Conservation (phyloP, 37 sponge, comb jelly and placozoan species). For the Dysidea cf. avara region DNA sequence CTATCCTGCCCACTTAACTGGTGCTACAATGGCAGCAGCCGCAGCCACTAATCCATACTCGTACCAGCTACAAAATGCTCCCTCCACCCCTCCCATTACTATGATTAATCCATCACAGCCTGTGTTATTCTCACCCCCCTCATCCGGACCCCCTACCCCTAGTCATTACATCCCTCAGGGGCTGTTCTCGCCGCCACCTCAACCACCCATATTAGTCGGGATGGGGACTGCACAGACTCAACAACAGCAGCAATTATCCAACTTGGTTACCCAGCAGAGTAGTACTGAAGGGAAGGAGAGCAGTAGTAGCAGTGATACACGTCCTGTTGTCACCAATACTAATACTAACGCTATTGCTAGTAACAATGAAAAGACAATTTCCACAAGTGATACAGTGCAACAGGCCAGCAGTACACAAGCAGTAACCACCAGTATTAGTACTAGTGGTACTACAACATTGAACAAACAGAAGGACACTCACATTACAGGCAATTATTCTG, state of each 20-base stretch:
- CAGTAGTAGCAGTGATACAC: background rate
- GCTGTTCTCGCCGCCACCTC: slow-evolving; percentile 33
- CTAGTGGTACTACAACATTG: background rate
- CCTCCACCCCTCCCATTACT: slow-evolving; percentile 6
- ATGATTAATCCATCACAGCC: slow-evolving; percentile 2
- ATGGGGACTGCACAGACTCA: background rate
- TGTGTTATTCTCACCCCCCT: background rate
- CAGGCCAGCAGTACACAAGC: background rate
- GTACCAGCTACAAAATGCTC: background rate
- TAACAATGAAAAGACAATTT: slow-evolving; percentile 1
- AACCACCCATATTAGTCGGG: background rate
- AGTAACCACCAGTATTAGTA: background rate
- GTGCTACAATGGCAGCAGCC: no score
- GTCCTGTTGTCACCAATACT: background rate
- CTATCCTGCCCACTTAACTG: no score
- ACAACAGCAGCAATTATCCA: no score
- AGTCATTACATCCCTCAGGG: background rate
- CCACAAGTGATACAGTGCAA: slow-evolving; percentile 19
- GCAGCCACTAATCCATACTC: background rate
- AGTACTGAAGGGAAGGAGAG: background rate
- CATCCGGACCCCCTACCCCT: background rate
- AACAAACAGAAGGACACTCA: background rate
- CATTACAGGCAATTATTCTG: no score
- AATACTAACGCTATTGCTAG: slow-evolving; percentile 11
- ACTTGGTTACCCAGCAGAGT: no score